A percentile compares a stretch with the other conserved stretches of the same genome.
These are phyloP conservation scores for Gobio gobio DNA, from an alignment of 2,113 vertebrate genomes.

Conservation along the genomic window DNA sequence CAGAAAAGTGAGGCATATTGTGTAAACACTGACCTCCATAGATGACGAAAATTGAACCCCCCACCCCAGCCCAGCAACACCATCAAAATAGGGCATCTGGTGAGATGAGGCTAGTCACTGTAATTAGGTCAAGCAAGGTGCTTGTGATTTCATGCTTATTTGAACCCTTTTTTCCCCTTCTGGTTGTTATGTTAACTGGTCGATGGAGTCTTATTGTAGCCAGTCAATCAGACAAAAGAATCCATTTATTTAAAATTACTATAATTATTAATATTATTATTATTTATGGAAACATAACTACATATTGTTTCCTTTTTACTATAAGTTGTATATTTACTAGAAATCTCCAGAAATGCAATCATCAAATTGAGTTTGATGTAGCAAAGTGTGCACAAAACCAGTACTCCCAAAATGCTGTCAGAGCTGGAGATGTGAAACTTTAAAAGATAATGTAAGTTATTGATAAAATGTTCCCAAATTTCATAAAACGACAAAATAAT, in stretches of 20 bases:
- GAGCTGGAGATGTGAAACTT: too few relatives aligned
- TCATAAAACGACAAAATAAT: too few relatives aligned
- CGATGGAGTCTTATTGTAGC: constrained; percentile 48
- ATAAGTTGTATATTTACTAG: not conserved
- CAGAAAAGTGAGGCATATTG: constrained; percentile 33
- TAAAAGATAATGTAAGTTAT: too few relatives aligned
- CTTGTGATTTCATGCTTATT: constrained; percentile 79
- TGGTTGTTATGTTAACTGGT: constrained; percentile 76
- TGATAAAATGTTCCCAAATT: not conserved
- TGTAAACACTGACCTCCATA: constrained; percentile 39
- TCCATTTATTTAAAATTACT: not conserved
- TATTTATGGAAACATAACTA: not conserved
- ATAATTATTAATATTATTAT: not conserved
- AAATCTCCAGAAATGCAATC: too few relatives aligned
- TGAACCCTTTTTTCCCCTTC: constrained; percentile 68
- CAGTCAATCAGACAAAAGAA: constrained; percentile 9
- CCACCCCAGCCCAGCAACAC: not conserved
- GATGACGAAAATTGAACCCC: constrained; percentile 37
- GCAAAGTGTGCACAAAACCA: not conserved
- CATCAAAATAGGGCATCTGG: constrained; percentile 70
- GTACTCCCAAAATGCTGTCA: not conserved
- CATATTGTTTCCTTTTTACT: not conserved
- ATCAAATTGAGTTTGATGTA: not conserved
- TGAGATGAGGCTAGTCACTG: constrained; percentile 66
- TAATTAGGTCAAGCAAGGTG: constrained; percentile 80